Evolutionary conservation across 2,797 vertebrate genomes (phyloP).

Genomic region (Acanthis flammea): DNA sequence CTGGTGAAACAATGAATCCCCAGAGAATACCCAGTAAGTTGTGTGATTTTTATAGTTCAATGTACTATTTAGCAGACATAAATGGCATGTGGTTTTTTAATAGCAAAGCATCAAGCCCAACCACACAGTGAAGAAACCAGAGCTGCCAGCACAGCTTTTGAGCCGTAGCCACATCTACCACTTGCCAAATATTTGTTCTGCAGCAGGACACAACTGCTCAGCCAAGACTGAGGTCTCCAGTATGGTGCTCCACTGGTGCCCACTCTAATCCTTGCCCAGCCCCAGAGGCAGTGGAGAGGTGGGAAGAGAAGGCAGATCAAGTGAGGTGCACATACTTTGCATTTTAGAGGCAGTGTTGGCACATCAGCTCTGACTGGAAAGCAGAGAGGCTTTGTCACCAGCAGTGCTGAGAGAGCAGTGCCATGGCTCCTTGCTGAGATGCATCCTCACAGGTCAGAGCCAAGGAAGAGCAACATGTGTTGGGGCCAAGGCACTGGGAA

Average conservation of each 20-base stretch:
- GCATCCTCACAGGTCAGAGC: neutral
- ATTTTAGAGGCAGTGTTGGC: neutral
- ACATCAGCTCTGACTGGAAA: neutral
- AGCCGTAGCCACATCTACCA: no score
- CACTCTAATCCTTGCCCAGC: neutral
- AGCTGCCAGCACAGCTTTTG: neutral
- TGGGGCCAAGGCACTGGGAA: rapidly evolving
- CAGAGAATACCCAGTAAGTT: neutral
- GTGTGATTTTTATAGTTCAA: neutral
- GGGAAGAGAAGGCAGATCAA: neutral
- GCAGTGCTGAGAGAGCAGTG: neutral
- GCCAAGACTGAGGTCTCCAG: rapidly evolving
- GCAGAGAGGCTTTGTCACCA: neutral
- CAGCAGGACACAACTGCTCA: neutral
- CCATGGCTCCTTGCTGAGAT: neutral
- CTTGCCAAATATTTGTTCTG: neutral
- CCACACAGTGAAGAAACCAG: neutral
- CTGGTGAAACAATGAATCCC: neutral
- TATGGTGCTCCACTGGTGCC: neutral
- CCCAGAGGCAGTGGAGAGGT: rapidly evolving
- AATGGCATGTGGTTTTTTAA: neutral
- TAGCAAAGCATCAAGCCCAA: neutral
- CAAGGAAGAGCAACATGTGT: rapidly evolving
- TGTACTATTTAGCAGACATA: neutral
- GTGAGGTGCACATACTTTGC: rapidly evolving